phyloP scores from a whole-genome alignment of 1,140 invertebrate genomes.

The Zaprionus capensis region DNA sequence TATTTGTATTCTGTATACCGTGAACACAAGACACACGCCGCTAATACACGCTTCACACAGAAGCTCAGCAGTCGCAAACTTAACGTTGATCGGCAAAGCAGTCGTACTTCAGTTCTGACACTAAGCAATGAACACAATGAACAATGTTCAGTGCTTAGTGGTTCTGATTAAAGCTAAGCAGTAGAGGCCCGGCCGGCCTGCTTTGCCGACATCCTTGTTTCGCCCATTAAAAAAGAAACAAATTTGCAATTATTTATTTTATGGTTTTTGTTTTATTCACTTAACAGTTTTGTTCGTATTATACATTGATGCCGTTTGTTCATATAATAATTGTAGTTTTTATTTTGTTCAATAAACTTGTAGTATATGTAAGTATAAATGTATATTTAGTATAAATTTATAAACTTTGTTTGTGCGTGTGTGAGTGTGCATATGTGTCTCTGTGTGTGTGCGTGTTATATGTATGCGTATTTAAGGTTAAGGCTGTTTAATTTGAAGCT shows the following conservation, averaged over 20 bases:
- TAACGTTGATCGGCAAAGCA: no score
- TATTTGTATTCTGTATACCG: no score
- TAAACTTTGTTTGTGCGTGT: conserved; percentile 46
- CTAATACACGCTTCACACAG: no score
- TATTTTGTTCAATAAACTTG: conserved; percentile 56
- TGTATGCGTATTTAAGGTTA: conserved; percentile 47
- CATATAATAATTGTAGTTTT: conserved; percentile 40
- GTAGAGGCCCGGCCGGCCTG: no score
- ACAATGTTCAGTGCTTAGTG: no score
- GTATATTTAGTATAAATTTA: conserved; percentile 53
- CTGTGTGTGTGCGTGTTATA: conserved; percentile 29
- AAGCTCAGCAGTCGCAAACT: no score
- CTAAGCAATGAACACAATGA: no score
- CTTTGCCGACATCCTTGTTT: no score
- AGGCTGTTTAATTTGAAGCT: conserved; percentile 40
- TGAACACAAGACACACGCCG: no score
- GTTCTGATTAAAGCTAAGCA: no score
- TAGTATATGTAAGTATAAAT: conserved; percentile 37
- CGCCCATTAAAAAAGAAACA: not conserved
- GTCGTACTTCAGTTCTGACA: no score
- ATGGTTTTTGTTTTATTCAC: conserved; percentile 62
- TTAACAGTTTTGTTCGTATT: conserved; percentile 65
- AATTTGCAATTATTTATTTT: conserved; percentile 47
- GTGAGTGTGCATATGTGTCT: conserved; percentile 13
- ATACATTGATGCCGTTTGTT: conserved; percentile 59